Evolutionary conservation across 2,113 vertebrate genomes (phyloP).

Genomic region (Misgurnus mizolepis): DNA sequence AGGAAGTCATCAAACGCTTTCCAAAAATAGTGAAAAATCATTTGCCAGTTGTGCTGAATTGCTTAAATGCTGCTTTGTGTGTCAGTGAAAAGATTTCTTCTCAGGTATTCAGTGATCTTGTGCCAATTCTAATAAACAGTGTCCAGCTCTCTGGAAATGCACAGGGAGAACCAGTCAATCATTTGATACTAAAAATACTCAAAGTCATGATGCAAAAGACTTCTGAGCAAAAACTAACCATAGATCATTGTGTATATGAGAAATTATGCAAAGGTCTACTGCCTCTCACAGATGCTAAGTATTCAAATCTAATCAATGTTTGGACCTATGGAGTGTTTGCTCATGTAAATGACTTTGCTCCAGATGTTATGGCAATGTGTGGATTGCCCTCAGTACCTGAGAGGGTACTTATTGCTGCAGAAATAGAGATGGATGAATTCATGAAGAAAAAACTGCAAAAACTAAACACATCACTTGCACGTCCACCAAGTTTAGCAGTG

Average conservation of each 20-base stretch:
- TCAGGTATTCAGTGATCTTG: not conserved
- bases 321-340: conserved; percentile 22
- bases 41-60: fast-evolving
- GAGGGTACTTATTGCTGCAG: conserved; percentile 44
- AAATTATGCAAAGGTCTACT: conserved; percentile 51
- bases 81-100: conserved; percentile 54
- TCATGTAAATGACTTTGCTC: conserved; percentile 22
- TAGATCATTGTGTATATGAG: conserved; percentile 17
- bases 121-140: conserved; percentile 44
- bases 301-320: not conserved
- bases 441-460: conserved; percentile 55
- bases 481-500: too few species aligned
- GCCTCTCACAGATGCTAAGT: not conserved
- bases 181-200: not conserved
- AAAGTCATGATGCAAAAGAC: conserved; percentile 62
- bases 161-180: fast-evolving
- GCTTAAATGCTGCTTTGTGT: conserved; percentile 47
- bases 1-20: conserved; percentile 42
- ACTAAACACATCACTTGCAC: conserved; percentile 41
- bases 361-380: conserved; percentile 18
- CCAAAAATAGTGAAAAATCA: not conserved
- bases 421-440: conserved; percentile 46
- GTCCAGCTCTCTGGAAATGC: not conserved
- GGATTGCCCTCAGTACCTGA: conserved; percentile 61
- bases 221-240: conserved; percentile 21